phyloP scores from a whole-genome alignment of 2,113 vertebrate genomes.

The Setophaga kirtlandii region DNA sequence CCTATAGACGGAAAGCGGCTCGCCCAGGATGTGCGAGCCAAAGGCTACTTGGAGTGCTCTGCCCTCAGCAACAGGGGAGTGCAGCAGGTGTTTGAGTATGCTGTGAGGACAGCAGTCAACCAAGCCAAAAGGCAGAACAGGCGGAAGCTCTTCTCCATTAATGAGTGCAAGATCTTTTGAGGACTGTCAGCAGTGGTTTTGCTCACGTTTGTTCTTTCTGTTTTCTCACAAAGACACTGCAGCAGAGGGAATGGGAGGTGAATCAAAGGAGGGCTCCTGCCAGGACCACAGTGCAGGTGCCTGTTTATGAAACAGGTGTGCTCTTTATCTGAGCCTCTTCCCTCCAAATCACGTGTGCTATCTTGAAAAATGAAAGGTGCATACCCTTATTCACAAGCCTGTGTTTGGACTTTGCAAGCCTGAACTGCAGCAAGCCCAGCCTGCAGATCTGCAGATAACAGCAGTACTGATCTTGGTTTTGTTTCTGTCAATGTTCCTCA shows the following conservation, averaged over 20 bases:
- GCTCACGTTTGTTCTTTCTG: neutral
- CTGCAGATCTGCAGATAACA: neutral
- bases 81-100: constrained; percentile 95
- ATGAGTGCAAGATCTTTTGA: constrained; percentile 89
- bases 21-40: constrained; percentile 88
- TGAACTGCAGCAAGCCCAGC: neutral
- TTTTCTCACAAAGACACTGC: neutral
- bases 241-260: neutral
- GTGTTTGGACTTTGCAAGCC: neutral
- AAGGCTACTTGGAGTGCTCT: constrained; percentile 95
- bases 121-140: constrained; percentile 81
- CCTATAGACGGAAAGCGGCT: constrained; percentile 82
- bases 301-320: neutral
- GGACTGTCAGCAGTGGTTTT: neutral
- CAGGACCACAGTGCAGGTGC: neutral
- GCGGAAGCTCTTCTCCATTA: constrained; percentile 84
- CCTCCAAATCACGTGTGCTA: neutral
- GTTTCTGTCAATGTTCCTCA: neutral
- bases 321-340: neutral
- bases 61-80: constrained; percentile 90
- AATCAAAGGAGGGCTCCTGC: neutral
- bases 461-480: neutral
- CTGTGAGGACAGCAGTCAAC: constrained; percentile 88
- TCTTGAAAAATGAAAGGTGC: neutral
- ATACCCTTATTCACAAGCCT: neutral